phyloP scores from a whole-genome alignment of 2,888 invertebrate species.

The Drosophila prolongata region DNA sequence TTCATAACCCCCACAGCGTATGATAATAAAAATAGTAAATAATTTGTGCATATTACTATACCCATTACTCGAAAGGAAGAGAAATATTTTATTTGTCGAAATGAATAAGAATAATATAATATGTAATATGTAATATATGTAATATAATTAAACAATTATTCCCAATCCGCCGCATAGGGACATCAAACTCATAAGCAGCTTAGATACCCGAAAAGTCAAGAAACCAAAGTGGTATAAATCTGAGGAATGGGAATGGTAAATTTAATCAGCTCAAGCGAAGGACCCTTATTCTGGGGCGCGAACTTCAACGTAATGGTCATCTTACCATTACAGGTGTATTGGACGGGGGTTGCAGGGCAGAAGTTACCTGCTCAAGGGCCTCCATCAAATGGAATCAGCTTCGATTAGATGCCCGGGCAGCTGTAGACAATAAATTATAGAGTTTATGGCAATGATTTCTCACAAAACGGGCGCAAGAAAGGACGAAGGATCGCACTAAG shows the following conservation, averaged over 20 bases:
- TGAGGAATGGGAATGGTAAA: background rate
- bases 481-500: constrained; percentile 55
- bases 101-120: background rate
- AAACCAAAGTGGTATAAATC: constrained; percentile 23
- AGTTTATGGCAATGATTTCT: constrained; percentile 65
- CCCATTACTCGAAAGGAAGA: too few species aligned
- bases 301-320: constrained; percentile 55
- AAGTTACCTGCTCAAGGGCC: constrained; percentile 30
- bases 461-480: constrained; percentile 38
- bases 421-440: constrained; percentile 72
- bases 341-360: constrained; percentile 4
- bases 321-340: constrained; percentile 60
- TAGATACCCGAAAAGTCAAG: constrained; percentile 15
- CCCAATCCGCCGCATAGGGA: background rate
- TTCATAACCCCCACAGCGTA: too few species aligned
- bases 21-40: too few species aligned
- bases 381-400: constrained; percentile 38
- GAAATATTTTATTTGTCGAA: too few species aligned
- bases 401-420: constrained; percentile 54
- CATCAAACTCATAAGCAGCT: constrained; percentile 19
- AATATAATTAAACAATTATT: background rate
- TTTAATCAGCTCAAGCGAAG: constrained; percentile 41
- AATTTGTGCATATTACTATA: too few species aligned
- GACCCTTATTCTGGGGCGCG: constrained; percentile 52
- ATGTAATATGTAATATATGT: too few species aligned